Conservation (phyloP, 2,888 invertebrate genomes). For the Aphidoletes aphidimyza region DNA sequence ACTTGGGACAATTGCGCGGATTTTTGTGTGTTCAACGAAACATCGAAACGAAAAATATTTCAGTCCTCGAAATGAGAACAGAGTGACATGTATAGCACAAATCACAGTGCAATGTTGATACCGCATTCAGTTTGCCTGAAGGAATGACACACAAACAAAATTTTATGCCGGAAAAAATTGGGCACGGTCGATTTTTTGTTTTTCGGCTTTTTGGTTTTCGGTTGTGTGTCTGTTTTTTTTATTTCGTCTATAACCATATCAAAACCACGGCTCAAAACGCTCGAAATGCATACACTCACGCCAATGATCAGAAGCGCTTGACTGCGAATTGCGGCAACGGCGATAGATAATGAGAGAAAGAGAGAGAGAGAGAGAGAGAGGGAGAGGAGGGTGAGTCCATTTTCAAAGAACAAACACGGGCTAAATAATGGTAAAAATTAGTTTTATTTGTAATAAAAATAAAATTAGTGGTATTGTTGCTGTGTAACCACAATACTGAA, state of each 20-base stretch:
- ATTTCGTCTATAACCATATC: neutral
- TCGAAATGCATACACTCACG: neutral
- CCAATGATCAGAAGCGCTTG: conserved; percentile 15
- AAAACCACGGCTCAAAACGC: conserved; percentile 2
- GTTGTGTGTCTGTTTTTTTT: neutral
- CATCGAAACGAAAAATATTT: too few species aligned
- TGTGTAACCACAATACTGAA: conserved; percentile 50
- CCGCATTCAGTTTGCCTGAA: neutral
- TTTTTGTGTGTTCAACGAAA: neutral
- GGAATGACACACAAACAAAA: neutral
- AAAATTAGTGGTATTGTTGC: conserved; percentile 52
- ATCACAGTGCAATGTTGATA: neutral
- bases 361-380: too few species aligned
- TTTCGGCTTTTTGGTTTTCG: neutral
- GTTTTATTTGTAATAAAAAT: conserved; percentile 50
- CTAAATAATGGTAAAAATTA: conserved; percentile 47
- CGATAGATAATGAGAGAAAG: too few species aligned
- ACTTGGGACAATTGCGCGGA: conserved; percentile 22
- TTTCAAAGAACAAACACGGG: neutral
- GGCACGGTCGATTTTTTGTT: neutral
- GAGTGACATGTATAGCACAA: neutral
- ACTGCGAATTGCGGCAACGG: neutral
- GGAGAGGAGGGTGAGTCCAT: too few species aligned
- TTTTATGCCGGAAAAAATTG: too few species aligned
- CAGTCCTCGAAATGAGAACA: neutral